Evolutionary conservation across 2,888 invertebrate genomes (phyloP).

Genomic region (Polyommatus iphigenia): DNA sequence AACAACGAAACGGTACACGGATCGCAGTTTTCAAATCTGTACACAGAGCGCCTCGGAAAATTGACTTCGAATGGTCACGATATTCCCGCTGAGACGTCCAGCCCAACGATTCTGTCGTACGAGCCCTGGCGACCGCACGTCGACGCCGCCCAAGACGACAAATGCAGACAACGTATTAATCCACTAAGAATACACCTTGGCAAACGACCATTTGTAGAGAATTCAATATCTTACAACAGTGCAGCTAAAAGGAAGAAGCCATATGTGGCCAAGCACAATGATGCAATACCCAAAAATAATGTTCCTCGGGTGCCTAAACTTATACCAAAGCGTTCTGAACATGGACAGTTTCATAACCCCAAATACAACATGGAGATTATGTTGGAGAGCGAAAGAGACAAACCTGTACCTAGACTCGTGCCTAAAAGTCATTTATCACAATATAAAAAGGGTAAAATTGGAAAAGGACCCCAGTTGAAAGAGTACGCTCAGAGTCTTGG

Average conservation of each 20-base stretch:
- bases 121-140: slow-evolving; percentile 53
- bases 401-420: slow-evolving; percentile 72
- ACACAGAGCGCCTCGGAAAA: slow-evolving; percentile 64
- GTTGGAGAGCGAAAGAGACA: slow-evolving; percentile 64
- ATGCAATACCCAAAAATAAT: slow-evolving; percentile 50
- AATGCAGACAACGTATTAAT: slow-evolving; percentile 67
- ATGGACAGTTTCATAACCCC: slow-evolving; percentile 64
- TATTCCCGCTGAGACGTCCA: slow-evolving; percentile 47
- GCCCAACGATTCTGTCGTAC: slow-evolving; percentile 41
- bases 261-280: slow-evolving; percentile 58
- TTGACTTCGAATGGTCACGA: slow-evolving; percentile 70
- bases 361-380: slow-evolving; percentile 54
- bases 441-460: slow-evolving; percentile 70
- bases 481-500: slow-evolving; percentile 88
- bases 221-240: slow-evolving; percentile 61
- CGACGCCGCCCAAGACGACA: slow-evolving; percentile 59
- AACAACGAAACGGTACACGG: slow-evolving; percentile 69
- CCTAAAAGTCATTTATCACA: slow-evolving; percentile 72
- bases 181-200: slow-evolving; percentile 73
- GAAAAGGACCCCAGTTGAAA: slow-evolving; percentile 67
- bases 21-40: slow-evolving; percentile 60
- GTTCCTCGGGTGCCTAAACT: slow-evolving; percentile 65
- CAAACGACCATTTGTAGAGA: slow-evolving; percentile 74
- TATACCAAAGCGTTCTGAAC: slow-evolving; percentile 63
- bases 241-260: slow-evolving; percentile 64